These are phyloP conservation scores for Pangasius djambal DNA, from an alignment of 2,797 vertebrate genomes.

Conservation along the genomic window DNA sequence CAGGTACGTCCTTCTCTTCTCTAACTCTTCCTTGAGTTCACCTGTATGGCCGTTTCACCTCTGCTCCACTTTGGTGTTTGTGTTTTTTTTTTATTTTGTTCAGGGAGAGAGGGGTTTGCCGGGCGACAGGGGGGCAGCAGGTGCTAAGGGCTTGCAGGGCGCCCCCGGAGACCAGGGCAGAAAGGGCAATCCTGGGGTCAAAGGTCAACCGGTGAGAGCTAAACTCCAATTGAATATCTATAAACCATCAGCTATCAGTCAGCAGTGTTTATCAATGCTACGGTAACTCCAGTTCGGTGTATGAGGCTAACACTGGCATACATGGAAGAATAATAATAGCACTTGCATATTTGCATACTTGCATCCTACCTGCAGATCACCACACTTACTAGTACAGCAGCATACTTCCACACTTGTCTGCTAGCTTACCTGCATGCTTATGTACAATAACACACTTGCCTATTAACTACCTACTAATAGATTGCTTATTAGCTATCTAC, in stretches of 20 bases:
- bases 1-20: slow-evolving; percentile 75
- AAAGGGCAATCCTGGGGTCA: slow-evolving; percentile 81
- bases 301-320: background rate
- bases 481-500: background rate
- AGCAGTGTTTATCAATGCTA: no score
- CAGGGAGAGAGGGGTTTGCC: slow-evolving; percentile 88
- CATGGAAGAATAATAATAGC: background rate
- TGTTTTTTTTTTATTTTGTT: background rate
- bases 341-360: background rate
- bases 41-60: background rate
- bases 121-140: slow-evolving; percentile 84
- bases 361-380: background rate
- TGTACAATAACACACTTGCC: background rate
- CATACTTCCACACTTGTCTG: background rate
- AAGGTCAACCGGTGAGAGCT: slow-evolving; percentile 85
- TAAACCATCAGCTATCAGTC: background rate
- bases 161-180: slow-evolving; percentile 87
- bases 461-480: no score
- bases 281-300: background rate
- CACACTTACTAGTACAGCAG: background rate
- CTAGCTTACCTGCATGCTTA: background rate
- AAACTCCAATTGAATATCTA: background rate
- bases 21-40: background rate
- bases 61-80: background rate
- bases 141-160: slow-evolving; percentile 83